phyloP scores from a whole-genome alignment of 2,113 vertebrate species.

The Tympanuchus pallidicinctus region DNA sequence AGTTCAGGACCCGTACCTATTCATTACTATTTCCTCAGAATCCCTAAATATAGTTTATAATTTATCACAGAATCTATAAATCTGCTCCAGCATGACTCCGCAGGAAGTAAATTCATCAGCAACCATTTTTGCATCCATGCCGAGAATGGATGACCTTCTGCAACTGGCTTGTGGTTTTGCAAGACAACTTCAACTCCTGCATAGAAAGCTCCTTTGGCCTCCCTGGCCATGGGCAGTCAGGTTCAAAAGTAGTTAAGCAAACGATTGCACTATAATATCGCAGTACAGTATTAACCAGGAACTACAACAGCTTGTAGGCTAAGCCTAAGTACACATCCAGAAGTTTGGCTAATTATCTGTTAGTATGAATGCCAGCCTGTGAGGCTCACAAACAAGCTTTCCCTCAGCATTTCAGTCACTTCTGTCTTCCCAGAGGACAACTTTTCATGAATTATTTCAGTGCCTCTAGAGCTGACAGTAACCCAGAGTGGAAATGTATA shows the following conservation, averaged over 20 bases:
- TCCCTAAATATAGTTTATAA: constrained; percentile 69
- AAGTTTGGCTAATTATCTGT: background rate
- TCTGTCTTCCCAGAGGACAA: constrained; percentile 34
- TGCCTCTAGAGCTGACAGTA: constrained; percentile 31
- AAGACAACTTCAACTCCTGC: background rate
- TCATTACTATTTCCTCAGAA: constrained; percentile 58
- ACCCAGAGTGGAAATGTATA: constrained; percentile 67
- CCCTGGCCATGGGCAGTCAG: background rate
- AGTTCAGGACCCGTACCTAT: constrained; percentile 62
- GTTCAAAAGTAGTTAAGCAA: background rate
- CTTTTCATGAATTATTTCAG: constrained; percentile 58
- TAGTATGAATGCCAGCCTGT: background rate
- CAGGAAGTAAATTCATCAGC: constrained; percentile 51
- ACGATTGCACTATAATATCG: background rate
- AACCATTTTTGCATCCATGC: background rate
- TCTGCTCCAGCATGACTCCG: background rate
- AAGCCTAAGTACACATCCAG: background rate
- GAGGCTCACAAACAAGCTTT: background rate
- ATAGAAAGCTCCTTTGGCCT: background rate
- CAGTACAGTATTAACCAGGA: background rate
- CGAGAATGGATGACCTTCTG: background rate
- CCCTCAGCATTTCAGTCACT: constrained; percentile 34
- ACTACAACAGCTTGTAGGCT: background rate
- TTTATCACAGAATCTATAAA: constrained; percentile 69
- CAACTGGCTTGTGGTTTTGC: background rate